Conservation (phyloP, 2,888 invertebrate species). For the Melanotus villosus region DNA sequence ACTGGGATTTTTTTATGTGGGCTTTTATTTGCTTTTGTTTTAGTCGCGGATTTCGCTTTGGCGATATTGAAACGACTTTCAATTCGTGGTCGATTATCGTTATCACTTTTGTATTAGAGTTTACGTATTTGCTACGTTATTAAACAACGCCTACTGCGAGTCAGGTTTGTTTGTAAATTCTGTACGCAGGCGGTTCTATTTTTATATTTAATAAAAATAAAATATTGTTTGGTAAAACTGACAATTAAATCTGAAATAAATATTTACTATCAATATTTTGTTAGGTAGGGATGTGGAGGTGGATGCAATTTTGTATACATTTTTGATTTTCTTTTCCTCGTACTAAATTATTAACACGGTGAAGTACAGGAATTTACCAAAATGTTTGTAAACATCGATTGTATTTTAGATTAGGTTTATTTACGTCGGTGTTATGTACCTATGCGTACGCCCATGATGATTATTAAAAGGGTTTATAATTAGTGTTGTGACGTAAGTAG, state of each 20-base stretch:
- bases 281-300: no score
- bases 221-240: no score
- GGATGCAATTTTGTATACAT: no score
- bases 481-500: conserved; percentile 1
- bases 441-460: background rate
- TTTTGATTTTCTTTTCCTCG: no score
- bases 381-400: background rate
- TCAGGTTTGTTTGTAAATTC: no score
- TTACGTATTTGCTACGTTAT: no score
- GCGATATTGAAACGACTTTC: conserved; percentile 6
- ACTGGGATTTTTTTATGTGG: conserved; percentile 23
- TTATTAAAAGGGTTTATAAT: conserved; percentile 16
- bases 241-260: no score
- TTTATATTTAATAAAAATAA: no score
- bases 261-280: no score
- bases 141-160: no score
- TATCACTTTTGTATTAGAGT: background rate
- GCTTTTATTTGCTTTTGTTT: conserved; percentile 15
- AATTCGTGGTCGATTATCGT: background rate
- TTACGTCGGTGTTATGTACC: background rate
- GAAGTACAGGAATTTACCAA: background rate
- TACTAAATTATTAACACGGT: background rate
- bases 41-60: background rate
- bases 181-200: no score
- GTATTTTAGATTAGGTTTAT: background rate